These are phyloP conservation scores for Phania funesta DNA, from an alignment of 2,888 invertebrate species.

Conservation along the genomic window DNA sequence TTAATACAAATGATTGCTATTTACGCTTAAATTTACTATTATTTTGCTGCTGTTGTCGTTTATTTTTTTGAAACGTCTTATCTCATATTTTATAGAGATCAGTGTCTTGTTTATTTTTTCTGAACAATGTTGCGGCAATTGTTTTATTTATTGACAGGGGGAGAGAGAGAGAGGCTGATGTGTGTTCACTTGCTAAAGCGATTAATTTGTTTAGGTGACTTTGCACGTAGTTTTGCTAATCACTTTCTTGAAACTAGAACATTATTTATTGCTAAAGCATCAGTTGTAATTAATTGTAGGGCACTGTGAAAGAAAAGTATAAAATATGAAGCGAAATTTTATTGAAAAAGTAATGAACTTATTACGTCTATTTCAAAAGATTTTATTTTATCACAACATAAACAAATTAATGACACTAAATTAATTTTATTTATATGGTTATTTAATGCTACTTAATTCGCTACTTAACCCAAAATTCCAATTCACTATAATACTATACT, in stretches of 20 bases:
- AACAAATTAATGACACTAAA: neutral
- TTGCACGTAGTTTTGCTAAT: neutral
- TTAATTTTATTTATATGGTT: neutral
- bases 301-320: too few relatives aligned
- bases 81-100: conserved; percentile 26
- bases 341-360: too few relatives aligned
- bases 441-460: neutral
- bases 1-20: conserved; percentile 60
- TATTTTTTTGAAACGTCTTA: conserved; percentile 30
- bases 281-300: too few relatives aligned
- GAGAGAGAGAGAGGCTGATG: conserved; percentile 42
- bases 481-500: neutral
- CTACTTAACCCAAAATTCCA: neutral
- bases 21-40: conserved; percentile 21
- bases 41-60: neutral
- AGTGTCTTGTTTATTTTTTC: conserved; percentile 23
- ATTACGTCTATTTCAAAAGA: too few relatives aligned
- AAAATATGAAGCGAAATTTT: too few relatives aligned
- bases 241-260: neutral
- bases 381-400: too few relatives aligned
- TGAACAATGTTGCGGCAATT: conserved; percentile 29
- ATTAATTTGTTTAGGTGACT: conserved; percentile 56
- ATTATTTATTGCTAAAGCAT: too few relatives aligned
- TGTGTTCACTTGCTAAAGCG: conserved; percentile 51
- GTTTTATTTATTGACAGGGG: conserved; percentile 29